These are phyloP conservation scores for Scopus umbretta DNA, from an alignment of 2,113 vertebrate species.

Conservation along the genomic window DNA sequence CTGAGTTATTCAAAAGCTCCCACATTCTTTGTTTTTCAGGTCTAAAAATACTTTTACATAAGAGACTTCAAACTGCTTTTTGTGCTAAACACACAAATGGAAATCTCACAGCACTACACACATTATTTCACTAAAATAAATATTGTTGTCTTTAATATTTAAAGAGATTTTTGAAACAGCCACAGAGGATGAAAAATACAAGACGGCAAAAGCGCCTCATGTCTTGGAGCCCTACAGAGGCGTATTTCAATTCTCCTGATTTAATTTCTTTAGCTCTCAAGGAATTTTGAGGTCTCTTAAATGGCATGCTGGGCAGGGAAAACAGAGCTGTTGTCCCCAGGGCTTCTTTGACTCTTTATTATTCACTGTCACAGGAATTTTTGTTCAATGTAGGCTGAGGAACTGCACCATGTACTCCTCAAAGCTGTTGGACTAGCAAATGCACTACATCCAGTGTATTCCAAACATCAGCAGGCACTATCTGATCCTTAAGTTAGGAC, in stretches of 20 bases:
- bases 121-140: slow-evolving; percentile 54
- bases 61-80: background rate
- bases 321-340: background rate
- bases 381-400: background rate
- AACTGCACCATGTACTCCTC: background rate
- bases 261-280: slow-evolving; percentile 26
- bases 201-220: background rate
- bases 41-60: slow-evolving; percentile 2
- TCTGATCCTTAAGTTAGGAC: no score
- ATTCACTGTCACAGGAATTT: background rate
- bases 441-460: fast-evolving
- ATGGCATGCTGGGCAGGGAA: background rate
- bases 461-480: background rate
- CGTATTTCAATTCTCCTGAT: background rate
- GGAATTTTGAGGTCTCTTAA: slow-evolving; percentile 29
- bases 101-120: slow-evolving; percentile 16
- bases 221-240: background rate
- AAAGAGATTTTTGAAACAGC: slow-evolving; percentile 43
- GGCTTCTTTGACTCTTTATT: background rate
- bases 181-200: slow-evolving; percentile 31
- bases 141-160: slow-evolving; percentile 61
- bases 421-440: background rate
- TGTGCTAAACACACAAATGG: slow-evolving; percentile 31
- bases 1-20: background rate
- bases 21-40: background rate